These are phyloP conservation scores for Crotalus viridis DNA, from an alignment of 2,113 vertebrate genomes.

Conservation along the genomic window DNA sequence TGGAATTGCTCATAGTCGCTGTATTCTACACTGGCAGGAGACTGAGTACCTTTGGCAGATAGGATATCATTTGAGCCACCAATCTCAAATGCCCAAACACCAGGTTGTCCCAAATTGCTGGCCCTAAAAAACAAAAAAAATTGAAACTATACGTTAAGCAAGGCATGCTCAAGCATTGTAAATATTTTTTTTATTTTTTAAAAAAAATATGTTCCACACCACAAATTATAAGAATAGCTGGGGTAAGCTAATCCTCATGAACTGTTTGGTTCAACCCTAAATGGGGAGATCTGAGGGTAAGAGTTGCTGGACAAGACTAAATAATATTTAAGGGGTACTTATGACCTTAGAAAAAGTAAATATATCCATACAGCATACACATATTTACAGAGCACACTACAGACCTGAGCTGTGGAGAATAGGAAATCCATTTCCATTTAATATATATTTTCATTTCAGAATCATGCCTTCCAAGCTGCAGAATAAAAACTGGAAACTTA, in stretches of 20 bases:
- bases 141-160: slow-evolving; percentile 1
- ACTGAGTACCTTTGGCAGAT: slow-evolving; percentile 71
- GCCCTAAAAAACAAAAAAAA: slow-evolving; percentile 64
- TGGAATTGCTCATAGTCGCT: slow-evolving; percentile 54
- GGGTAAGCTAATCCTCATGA: not conserved
- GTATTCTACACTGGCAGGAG: slow-evolving; percentile 39
- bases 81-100: slow-evolving; percentile 89
- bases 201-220: not conserved
- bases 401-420: not conserved
- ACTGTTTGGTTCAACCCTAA: not conserved
- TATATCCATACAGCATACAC: not conserved
- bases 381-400: not conserved
- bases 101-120: slow-evolving; percentile 85
- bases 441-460: not conserved
- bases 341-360: not conserved
- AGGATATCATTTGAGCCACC: slow-evolving; percentile 77
- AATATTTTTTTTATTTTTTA: not conserved
- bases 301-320: not conserved
- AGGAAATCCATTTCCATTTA: not conserved
- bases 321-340: not conserved
- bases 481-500: not conserved
- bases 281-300: not conserved
- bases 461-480: not conserved
- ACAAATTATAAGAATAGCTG: not conserved
- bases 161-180: not conserved